Conservation (phyloP, 2,113 vertebrate species). For the Semnornis frantzii region DNA sequence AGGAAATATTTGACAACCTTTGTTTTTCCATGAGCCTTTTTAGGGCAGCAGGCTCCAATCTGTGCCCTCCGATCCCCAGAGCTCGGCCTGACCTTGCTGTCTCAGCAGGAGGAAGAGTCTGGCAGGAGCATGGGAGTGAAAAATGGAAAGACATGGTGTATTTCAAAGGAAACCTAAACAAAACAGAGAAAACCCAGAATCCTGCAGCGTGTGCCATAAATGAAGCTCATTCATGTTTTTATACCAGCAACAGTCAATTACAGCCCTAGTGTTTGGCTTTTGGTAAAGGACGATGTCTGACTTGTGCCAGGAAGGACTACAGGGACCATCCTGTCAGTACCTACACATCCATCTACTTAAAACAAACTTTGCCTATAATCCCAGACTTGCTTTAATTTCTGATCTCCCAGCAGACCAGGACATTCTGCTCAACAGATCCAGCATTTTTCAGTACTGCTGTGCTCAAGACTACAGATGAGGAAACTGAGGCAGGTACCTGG, state of each 20-base stretch:
- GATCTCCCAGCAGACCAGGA: background rate
- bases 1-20: conserved; percentile 67
- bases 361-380: background rate
- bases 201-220: conserved; percentile 54
- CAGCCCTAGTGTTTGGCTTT: conserved; percentile 24
- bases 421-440: background rate
- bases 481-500: background rate
- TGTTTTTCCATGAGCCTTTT: conserved; percentile 73
- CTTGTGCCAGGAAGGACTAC: conserved; percentile 6
- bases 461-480: background rate
- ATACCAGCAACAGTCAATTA: conserved; percentile 43
- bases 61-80: conserved; percentile 39
- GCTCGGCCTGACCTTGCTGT: conserved; percentile 55
- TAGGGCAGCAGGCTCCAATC: conserved; percentile 63
- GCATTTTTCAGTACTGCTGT: background rate
- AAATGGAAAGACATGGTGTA: conserved; percentile 43
- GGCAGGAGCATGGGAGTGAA: background rate
- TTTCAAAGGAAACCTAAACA: conserved; percentile 60
- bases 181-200: conserved; percentile 62
- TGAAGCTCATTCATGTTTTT: conserved; percentile 46
- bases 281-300: conserved; percentile 12
- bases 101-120: conserved; percentile 60
- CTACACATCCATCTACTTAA: background rate
- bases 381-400: background rate
- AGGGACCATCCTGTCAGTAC: background rate